Evolutionary conservation across 1,140 invertebrate genomes (phyloP), one percentile per base, ranked within the genome.

Genomic region (Oedothorax gibbosus): DNA sequence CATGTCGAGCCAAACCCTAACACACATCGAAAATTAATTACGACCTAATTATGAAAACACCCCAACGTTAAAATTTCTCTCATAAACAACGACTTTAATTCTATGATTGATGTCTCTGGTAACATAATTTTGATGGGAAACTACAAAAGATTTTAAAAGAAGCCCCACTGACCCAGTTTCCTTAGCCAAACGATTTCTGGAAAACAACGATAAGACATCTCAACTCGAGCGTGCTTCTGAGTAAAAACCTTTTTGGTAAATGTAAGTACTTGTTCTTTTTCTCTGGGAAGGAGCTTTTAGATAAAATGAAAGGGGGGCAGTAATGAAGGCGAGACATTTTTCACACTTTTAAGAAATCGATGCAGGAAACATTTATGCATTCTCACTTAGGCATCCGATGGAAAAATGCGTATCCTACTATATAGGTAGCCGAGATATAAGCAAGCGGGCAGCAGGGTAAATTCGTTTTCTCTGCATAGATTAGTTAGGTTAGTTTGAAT

Each of bases 121-220:
- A 15, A 68, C n/a, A 35, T 12, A 18, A 15, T 68, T 68, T 11
- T 68, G 21, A 68, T 68, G 65, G 65, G 11, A 68, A 18, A 35
- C 35, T 35, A 35, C 65, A 21, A 21, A 21, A 77, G 21, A 51
- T 60, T 57, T 49, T 51, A 18, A 65, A 62, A n/a, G 60, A n/a
- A 65, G 57, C 57, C 60, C 65, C 35, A 64, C 54, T 77, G 75
- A 62, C 75, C 75, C 20, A 77, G 35, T 77, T 77, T 77, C 75
- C 21, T 9, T 18, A n/a, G 56, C 60, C 75, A 77, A 77, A 77
- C 60, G 75, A 77, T 77, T 77, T 77, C 75, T 77, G 49, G 75
- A 50, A 64, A 77, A 77, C 35, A 11, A 18, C n/a, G 60, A 65
- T 65, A 77, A 77, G 75, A 77, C 75, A 51, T 77, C 75, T 77